Percentiles rank a stretch among this genome's conserved stretches.
Evolutionary conservation across 2,113 vertebrate genomes (phyloP).

Genomic region (Nyctereutes procyonoides): DNA sequence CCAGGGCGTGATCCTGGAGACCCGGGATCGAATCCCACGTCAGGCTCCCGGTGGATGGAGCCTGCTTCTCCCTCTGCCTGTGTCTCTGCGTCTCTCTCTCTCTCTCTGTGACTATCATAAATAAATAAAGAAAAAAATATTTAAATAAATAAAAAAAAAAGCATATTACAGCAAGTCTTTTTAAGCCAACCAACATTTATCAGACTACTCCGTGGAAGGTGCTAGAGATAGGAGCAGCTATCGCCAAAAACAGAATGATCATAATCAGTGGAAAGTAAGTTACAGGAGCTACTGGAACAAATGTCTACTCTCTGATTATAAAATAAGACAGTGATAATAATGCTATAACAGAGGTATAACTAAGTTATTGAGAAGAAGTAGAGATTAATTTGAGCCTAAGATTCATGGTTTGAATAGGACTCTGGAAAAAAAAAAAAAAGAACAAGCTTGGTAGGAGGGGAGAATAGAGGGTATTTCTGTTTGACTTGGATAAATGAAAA

Average conservation of each 20-base stretch:
- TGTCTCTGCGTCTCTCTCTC: too few species aligned
- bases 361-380: neutral
- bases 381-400: neutral
- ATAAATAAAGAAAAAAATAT: too few species aligned
- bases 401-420: neutral
- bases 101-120: too few species aligned
- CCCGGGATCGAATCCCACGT: too few species aligned
- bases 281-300: neutral
- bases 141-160: too few species aligned
- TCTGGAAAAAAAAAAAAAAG: neutral
- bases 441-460: neutral
- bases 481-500: neutral
- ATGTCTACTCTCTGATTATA: neutral
- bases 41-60: too few species aligned
- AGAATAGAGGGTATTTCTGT: neutral
- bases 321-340: neutral
- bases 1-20: too few species aligned
- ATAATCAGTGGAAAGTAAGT: neutral
- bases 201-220: neutral
- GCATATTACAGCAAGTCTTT: neutral
- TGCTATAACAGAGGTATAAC: neutral
- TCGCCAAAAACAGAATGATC: neutral
- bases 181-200: neutral
- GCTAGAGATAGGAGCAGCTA: neutral
- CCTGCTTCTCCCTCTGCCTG: too few species aligned